phyloP scores from a whole-genome alignment of 2,797 vertebrate genomes.

The Antrozous pallidus region DNA sequence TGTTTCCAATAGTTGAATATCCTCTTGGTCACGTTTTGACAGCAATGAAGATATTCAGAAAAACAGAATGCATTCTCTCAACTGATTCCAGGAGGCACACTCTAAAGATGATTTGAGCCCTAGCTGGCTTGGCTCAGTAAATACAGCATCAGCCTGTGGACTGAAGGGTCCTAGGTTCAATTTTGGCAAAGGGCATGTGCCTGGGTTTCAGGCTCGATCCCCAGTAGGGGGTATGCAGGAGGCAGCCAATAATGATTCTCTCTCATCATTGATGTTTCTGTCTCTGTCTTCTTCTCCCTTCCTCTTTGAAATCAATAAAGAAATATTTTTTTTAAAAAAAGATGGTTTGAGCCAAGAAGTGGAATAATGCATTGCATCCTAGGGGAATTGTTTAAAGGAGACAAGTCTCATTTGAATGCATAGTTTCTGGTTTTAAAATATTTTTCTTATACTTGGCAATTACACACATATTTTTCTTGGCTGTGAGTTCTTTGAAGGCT shows the following conservation, averaged over 20 bases:
- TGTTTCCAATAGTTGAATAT: slow-evolving; percentile 17
- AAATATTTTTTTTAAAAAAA: neutral
- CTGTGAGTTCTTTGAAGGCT: slow-evolving; percentile 1
- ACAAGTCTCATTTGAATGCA: slow-evolving; percentile 16
- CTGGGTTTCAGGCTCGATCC: no score
- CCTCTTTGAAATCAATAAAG: no score
- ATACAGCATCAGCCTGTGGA: no score
- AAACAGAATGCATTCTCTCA: neutral
- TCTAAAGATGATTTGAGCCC: slow-evolving; percentile 27
- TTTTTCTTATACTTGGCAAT: slow-evolving; percentile 31
- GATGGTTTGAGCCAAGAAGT: slow-evolving; percentile 19
- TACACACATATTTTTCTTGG: slow-evolving; percentile 31
- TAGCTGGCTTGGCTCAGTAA: no score
- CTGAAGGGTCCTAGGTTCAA: no score
- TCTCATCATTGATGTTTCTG: no score
- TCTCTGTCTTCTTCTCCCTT: no score
- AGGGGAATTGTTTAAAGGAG: slow-evolving; percentile 1
- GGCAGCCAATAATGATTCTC: no score
- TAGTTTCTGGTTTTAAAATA: slow-evolving; percentile 50
- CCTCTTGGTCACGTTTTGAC: slow-evolving; percentile 4
- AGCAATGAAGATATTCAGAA: neutral
- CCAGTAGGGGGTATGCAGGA: no score
- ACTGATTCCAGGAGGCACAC: neutral
- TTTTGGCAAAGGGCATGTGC: no score
- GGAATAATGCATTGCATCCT: neutral